Percentiles rank a stretch among this genome's conserved stretches.
These are phyloP conservation scores for Callionymus lyra DNA, from an alignment of 2,113 vertebrate genomes.

Conservation along the genomic window DNA sequence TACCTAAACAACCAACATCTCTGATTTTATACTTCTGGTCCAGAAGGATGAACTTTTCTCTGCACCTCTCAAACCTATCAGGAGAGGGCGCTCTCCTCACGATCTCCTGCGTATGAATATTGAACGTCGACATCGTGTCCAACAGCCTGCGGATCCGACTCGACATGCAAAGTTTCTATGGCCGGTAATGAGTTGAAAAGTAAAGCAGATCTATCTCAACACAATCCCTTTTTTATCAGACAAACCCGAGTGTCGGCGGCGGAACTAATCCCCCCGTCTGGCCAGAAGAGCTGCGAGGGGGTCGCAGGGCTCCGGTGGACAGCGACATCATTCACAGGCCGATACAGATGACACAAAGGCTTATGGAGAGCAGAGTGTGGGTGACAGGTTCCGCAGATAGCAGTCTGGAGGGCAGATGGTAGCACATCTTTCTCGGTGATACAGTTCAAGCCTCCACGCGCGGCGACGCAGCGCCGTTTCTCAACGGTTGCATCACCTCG, in stretches of 20 bases:
- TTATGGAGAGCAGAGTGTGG: constrained; percentile 14
- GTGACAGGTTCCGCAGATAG: constrained; percentile 37
- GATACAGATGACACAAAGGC: constrained; percentile 20
- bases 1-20: no score
- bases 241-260: constrained; percentile 23
- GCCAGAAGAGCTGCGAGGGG: constrained; percentile 2
- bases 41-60: no score
- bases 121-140: no score
- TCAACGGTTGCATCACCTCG: constrained; percentile 43
- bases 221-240: constrained; percentile 1
- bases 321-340: constrained; percentile 30
- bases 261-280: constrained; percentile 38
- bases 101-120: no score
- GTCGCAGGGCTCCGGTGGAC: constrained; percentile 2
- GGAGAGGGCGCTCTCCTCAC: no score
- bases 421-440: constrained; percentile 32
- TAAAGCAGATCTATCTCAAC: no score
- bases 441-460: constrained; percentile 16
- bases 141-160: no score
- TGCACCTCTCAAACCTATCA: no score
- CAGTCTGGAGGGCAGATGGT: constrained; percentile 30
- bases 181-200: no score
- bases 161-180: no score
- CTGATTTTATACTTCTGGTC: no score
- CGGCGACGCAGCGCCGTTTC: constrained; percentile 30